Conservation (phyloP, 2,797 vertebrate species). For the Amazona ochrocephala region DNA sequence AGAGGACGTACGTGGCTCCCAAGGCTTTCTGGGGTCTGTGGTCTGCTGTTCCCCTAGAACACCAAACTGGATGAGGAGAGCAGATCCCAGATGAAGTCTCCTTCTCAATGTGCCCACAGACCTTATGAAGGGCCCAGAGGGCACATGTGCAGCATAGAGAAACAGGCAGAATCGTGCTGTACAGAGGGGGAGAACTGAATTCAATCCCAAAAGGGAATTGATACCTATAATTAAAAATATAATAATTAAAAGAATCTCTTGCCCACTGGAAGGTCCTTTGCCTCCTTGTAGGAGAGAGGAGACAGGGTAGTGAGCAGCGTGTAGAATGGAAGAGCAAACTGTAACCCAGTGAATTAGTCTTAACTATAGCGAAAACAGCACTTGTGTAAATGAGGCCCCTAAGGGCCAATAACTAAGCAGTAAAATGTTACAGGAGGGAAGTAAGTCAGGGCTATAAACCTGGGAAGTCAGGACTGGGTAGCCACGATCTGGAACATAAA, state of each 20-base stretch:
- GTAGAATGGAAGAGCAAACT: constrained; percentile 18
- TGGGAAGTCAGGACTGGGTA: constrained; percentile 44
- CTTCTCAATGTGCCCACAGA: not conserved
- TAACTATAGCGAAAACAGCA: constrained; percentile 66
- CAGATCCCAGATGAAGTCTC: not conserved
- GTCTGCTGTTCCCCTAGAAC: not conserved
- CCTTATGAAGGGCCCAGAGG: not conserved
- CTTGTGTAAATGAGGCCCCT: constrained; percentile 71
- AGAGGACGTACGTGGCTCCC: not conserved
- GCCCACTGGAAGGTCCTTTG: not conserved
- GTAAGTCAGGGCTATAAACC: constrained; percentile 64
- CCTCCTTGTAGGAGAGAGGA: not conserved
- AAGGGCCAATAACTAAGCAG: constrained; percentile 59
- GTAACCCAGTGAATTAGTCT: constrained; percentile 66
- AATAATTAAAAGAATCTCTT: not conserved
- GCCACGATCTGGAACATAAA: constrained; percentile 54
- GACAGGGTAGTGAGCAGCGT: not conserved
- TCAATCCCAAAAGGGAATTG: not conserved
- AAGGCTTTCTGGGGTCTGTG: not conserved
- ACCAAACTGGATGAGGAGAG: not conserved
- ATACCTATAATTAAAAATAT: not conserved
- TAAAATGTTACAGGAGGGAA: constrained; percentile 70
- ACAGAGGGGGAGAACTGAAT: not conserved
- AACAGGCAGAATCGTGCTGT: not conserved
- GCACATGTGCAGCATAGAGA: not conserved